phyloP scores from a whole-genome alignment of 2,113 vertebrate species.

The Megaleporinus macrocephalus region DNA sequence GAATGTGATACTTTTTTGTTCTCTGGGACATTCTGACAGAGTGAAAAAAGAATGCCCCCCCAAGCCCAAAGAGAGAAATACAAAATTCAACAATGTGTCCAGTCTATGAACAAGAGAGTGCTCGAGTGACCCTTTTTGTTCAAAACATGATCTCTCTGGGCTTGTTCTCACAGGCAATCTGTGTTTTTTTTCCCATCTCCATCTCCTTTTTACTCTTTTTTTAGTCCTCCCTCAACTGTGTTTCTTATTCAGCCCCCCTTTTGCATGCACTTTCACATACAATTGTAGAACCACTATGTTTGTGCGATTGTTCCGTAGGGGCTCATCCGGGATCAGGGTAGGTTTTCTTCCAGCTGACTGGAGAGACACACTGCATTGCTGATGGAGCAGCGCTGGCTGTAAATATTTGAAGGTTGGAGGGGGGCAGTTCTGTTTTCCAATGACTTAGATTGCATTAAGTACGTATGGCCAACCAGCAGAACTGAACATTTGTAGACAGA shows the following conservation, averaged over 20 bases:
- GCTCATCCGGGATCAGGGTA: neutral
- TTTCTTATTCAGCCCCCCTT: neutral
- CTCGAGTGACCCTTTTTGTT: conserved; percentile 46
- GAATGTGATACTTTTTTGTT: conserved; percentile 58
- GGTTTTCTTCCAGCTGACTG: conserved; percentile 21
- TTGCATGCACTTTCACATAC: conserved; percentile 27
- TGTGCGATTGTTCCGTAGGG: conserved; percentile 17
- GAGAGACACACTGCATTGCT: conserved; percentile 11
- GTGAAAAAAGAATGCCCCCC: conserved; percentile 40
- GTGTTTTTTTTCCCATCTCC: conserved; percentile 24
- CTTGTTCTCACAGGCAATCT: conserved; percentile 57
- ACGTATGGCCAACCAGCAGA: neutral
- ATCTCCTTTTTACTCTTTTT: conserved; percentile 6
- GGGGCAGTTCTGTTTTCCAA: neutral
- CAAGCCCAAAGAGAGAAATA: conserved; percentile 49
- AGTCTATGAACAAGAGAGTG: conserved; percentile 32
- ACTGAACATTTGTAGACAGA: neutral
- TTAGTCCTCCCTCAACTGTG: neutral
- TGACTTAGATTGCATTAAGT: neutral
- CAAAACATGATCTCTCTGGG: conserved; percentile 50
- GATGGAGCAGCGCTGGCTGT: conserved; percentile 12
- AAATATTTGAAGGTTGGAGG: conserved; percentile 24
- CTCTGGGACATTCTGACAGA: conserved; percentile 43
- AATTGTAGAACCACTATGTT: conserved; percentile 5
- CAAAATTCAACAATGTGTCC: conserved; percentile 46